Evolutionary conservation across 2,888 invertebrate species (phyloP), one percentile per base, ranked within the genome.

Genomic region (Kryphioiulus occultus): DNA sequence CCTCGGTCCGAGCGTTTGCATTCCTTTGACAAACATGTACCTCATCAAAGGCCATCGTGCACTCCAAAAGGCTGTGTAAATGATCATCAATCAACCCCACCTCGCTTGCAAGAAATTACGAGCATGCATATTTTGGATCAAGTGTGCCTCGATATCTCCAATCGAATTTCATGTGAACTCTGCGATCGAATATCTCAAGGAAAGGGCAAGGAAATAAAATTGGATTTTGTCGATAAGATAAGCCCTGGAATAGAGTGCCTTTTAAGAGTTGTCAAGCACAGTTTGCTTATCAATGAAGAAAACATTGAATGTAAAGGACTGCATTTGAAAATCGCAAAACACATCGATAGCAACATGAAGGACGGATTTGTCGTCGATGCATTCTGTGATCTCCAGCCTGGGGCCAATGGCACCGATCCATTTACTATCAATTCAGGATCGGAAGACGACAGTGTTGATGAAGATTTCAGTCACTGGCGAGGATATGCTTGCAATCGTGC

Each of bases 141-240:
- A 30, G 42, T 85, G 85, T 85, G 85, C 44, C 85, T 32, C 44
- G 85, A 85, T 22, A 44, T 85, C 19, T 32, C 85, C 42, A 39
- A 30, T 44, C 32, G 30, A 1, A 85, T 85, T n/a, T 12, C 85
- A n/a, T 42, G 42, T 30, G 85, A 85, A 15, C 30, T 85, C 19
- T 19, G 44, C 42, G 85, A 85, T 1, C 85, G 85, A 17, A 22
- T 44, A 5, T 19, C 53, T n/a, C 53, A 53, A 53, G 53, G 83
- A 1, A 83, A 26, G 17, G 83, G 26, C 22, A 32, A 83, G 5
- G 39, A 83, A 35, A 35, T 83, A 19, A 83, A 39, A 19, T n/a
- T 32, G 39, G 83, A 83, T 17, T 83, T 83, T 83, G 39, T 83
- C 30, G 83, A 83, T 17, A 39, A 35, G 32, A 26, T 83, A 1